Conservation (phyloP, 2,113 vertebrate species). For the Callipepla squamata region DNA sequence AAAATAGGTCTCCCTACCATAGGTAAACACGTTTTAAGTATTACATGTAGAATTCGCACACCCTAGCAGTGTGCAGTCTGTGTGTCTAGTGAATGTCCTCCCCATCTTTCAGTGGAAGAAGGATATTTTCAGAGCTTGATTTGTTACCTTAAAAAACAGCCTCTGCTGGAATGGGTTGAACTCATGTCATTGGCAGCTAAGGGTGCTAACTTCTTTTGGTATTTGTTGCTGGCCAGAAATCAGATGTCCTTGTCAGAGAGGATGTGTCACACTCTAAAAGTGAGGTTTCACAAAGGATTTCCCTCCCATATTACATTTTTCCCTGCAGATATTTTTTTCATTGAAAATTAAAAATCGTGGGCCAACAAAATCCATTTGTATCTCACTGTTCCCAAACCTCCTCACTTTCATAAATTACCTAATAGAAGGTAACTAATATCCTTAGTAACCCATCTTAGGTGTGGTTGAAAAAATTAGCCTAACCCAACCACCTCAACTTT, state of each 20-base stretch:
- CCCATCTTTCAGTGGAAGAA: not conserved
- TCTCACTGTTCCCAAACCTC: not conserved
- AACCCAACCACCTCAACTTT: not conserved
- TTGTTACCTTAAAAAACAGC: not conserved
- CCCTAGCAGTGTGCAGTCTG: not conserved
- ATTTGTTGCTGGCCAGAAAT: slow-evolving; percentile 15
- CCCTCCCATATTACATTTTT: not conserved
- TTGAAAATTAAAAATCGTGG: not conserved
- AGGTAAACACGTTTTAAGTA: not conserved
- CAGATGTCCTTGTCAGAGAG: not conserved
- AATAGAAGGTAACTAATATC: not conserved
- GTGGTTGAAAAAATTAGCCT: not conserved
- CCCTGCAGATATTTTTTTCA: not conserved
- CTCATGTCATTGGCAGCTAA: rapidly evolving
- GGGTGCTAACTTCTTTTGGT: not conserved
- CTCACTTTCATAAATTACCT: not conserved
- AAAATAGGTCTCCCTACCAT: not conserved
- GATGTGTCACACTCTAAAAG: not conserved
- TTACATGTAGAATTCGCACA: not conserved
- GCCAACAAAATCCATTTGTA: not conserved
- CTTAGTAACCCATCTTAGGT: not conserved
- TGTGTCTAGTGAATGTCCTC: not conserved
- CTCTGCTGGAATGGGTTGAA: not conserved
- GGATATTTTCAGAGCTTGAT: not conserved
- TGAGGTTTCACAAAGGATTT: not conserved